Conservation (phyloP, 1,140 invertebrate species). For the Akabosia matsudoensis region DNA sequence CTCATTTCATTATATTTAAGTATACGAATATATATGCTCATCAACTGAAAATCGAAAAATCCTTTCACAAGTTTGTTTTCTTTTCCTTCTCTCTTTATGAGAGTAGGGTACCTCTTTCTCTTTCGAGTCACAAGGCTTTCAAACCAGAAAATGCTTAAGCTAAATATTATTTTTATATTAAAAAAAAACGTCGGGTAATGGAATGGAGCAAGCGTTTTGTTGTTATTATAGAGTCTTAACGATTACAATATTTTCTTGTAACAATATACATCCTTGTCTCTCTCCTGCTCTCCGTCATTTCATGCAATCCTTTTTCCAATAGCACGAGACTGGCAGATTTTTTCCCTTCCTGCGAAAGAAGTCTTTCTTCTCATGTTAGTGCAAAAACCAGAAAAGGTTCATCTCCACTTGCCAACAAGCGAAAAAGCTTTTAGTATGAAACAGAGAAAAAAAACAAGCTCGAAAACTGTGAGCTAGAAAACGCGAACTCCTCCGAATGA, state of each 20-base stretch:
- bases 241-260: too few species aligned
- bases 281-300: neutral
- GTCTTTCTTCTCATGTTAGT: neutral
- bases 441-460: neutral
- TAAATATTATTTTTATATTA: neutral
- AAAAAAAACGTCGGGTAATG: neutral
- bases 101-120: too few species aligned
- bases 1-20: too few species aligned
- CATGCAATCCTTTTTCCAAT: too few species aligned
- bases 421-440: neutral
- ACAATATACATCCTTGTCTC: neutral
- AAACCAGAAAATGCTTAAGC: neutral
- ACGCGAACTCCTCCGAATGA: constrained; percentile 18
- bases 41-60: neutral
- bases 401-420: neutral
- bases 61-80: neutral
- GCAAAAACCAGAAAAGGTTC: neutral
- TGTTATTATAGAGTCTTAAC: neutral
- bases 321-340: neutral
- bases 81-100: too few species aligned
- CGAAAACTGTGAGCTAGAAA: neutral
- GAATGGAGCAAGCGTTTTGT: neutral
- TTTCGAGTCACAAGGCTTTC: neutral
- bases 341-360: neutral
- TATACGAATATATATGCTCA: too few species aligned